Evolutionary conservation across 2,888 invertebrate genomes (phyloP), one percentile per base, ranked within the genome.

Genomic region (Lithophane leautieri): DNA sequence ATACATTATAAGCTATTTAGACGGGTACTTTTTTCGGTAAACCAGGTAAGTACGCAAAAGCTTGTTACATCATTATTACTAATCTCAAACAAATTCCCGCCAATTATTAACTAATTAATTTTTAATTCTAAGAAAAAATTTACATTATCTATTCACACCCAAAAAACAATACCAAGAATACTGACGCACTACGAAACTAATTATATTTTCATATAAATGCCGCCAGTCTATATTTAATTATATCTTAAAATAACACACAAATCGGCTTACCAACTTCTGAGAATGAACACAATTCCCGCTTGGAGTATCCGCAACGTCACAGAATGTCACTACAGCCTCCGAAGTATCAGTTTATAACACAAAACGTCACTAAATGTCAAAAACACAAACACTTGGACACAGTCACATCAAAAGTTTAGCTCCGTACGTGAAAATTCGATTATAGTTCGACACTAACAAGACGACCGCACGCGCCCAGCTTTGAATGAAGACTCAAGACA

Each of bases 191-290:
- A 79, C 83, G 92, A 91, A 92, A 94, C 94, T 95, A 95, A 96
- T 95, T 95, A 94, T 93, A 91, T 93, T 94, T 94, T 94, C 94
- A 94, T 94, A 92, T 94, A 91, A 91, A 95, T 91, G 89, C 91
- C 91, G 90, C 90, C 91, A 77, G 92, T 92, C 96, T 96, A 96
- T 93, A 95, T 95, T 95, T 95, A 96, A 96, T 95, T 95, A 94
- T 92, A 94, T 92, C 94, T 93, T 91, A 95, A 95, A 95, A 96
- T 95, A 96, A 95, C 93, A 95, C 93, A 93, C 92, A 93, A 94
- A 93, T 93, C 91, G 80, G 86, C 96, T 95, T 93, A 96, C 96
- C 95, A 93, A 90, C 89, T 93, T 92, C 93, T 89, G 83, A 90
- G 93, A 93, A 94, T 91, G 89, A 90, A 90, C 86, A 90, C 91